Evolutionary conservation across 2,113 vertebrate genomes (phyloP).

Genomic region (Corvus hawaiiensis): DNA sequence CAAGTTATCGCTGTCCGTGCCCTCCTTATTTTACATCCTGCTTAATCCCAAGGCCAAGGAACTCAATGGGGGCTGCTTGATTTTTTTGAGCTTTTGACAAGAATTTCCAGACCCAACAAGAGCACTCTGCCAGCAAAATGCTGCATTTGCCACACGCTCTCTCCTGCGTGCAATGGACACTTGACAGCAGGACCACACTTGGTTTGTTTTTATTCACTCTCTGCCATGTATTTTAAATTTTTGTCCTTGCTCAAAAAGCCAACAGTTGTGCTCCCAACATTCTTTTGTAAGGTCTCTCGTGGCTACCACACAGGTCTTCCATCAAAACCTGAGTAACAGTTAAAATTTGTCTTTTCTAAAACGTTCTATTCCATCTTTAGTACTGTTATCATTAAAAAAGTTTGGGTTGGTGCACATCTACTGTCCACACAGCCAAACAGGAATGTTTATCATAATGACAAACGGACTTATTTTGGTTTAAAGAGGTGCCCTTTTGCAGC

Average conservation of each 20-base stretch:
- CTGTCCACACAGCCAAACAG: background rate
- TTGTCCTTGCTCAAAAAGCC: background rate
- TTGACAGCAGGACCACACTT: background rate
- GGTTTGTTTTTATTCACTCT: conserved; percentile 5
- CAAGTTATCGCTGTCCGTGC: fast-evolving
- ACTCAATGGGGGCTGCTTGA: background rate
- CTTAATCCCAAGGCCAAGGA: background rate
- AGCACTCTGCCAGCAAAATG: background rate
- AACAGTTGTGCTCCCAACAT: background rate
- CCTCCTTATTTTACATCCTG: background rate
- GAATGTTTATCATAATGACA: background rate
- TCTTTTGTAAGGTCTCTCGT: background rate
- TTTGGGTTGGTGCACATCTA: background rate
- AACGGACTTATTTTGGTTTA: background rate
- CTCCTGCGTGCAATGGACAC: background rate
- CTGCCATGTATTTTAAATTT: background rate
- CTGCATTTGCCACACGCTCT: background rate
- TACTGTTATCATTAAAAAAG: background rate
- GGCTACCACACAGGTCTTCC: background rate
- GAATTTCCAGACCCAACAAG: background rate
- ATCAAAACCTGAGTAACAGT: background rate
- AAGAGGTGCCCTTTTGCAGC: background rate
- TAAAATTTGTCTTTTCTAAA: background rate
- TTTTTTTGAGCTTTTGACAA: background rate
- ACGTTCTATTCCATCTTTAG: background rate